Conservation (phyloP, 2,888 invertebrate genomes). For the Drosophila kuntzei region DNA sequence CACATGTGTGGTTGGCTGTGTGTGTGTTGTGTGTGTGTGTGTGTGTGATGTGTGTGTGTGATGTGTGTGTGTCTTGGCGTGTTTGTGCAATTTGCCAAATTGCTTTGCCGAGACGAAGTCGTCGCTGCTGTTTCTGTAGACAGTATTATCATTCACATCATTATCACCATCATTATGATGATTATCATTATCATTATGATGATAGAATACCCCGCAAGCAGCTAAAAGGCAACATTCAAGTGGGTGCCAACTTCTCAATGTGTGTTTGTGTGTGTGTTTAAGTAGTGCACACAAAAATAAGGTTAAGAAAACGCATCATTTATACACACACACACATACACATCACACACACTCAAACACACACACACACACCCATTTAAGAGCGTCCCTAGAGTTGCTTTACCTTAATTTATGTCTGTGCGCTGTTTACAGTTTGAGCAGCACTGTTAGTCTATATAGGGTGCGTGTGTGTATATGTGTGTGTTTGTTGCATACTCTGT, state of each 20-base stretch:
- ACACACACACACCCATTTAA: background rate
- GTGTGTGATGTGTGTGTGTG: constrained; percentile 8
- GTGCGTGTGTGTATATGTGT: constrained; percentile 8
- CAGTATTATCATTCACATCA: constrained; percentile 26
- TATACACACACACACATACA: constrained; percentile 20
- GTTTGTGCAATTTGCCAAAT: constrained; percentile 73
- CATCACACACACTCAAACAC: background rate
- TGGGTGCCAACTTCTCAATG: constrained; percentile 29
- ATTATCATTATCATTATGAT: constrained; percentile 21
- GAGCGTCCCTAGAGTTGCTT: constrained; percentile 39
- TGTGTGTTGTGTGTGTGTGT: constrained; percentile 7
- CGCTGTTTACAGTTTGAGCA: constrained; percentile 68
- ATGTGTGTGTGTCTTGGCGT: constrained; percentile 21
- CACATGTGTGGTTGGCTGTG: background rate
- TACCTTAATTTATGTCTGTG: constrained; percentile 71
- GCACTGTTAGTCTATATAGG: constrained; percentile 39
- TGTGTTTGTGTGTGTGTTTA: constrained; percentile 20
- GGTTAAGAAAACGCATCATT: constrained; percentile 70
- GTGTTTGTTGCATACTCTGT: constrained; percentile 22
- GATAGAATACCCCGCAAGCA: constrained; percentile 38
- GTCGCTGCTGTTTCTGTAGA: constrained; percentile 6
- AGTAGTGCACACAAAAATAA: constrained; percentile 58
- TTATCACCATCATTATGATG: constrained; percentile 17
- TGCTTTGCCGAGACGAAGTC: constrained; percentile 57
- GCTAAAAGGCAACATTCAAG: constrained; percentile 50